Base-by-base conservation (phyloP, 1,140 invertebrate genomes). In the Orussus abietinus region DNA sequence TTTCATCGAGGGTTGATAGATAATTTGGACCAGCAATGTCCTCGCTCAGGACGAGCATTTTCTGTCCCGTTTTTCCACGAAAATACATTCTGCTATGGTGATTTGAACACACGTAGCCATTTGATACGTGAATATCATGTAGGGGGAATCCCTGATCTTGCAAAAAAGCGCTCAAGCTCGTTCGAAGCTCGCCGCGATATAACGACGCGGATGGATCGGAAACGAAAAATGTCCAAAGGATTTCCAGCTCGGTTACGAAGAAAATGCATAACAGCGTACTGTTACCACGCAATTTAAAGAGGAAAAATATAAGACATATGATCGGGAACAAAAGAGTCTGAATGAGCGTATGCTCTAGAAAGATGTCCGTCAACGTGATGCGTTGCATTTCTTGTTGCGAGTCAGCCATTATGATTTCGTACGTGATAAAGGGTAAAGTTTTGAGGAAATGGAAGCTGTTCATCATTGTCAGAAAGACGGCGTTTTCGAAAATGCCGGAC, bases 311-410 rank as follows among this genome's bases (percentile, higher is more conserved):
- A 1, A 39, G 38, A 30, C 38, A 39, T 9, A 39, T 29, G 26
- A 39, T 30, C 0, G 38, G 38, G 15, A 39, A 39, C 5, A 39
- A 12, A 19, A 39, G 38, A 29, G 38, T 39, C 26, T 39, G 38
- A 17, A 29, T 19, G 5, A 39, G 17, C 5, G 3, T 13, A 14
- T 39, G 38, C 6, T 25, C 26, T 10, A 39, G 15, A 11, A 39
- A 11, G 14, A 39, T 39, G n/a, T 12, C 15, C 2, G 38, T 30
- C 5, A 39, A 5, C 17, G 26, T 28, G 2, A 11, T 19, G 19
- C 14, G 13, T 9, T 39, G 6, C n/a, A 19, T 20, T 13, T 6
- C 32, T 3, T 39, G 17, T 3, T 17, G 3, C 6, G 5, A 19
- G 3, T 17, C 17, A 13, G 17, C 6, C 14, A 22, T 14, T 17